A percentile compares a stretch with the other conserved stretches of the same genome.
Conservation (phyloP, 1,140 invertebrate genomes). For the Scaptomyza hsui region DNA sequence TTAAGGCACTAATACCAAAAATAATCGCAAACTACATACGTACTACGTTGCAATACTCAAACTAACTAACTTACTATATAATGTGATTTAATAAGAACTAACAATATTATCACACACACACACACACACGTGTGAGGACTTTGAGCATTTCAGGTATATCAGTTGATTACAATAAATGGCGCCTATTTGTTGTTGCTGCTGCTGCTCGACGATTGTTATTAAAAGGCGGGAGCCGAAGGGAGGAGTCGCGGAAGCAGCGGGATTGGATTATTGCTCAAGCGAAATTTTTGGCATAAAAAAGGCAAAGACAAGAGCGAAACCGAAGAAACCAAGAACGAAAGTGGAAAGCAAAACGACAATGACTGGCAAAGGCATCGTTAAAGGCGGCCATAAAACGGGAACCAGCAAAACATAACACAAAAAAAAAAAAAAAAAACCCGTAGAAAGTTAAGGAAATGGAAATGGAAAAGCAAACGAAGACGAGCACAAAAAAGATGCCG, state of each 20-base stretch:
- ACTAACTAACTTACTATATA: background rate
- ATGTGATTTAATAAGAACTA: conserved; percentile 23
- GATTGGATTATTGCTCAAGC: conserved; percentile 13
- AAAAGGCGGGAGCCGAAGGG: background rate
- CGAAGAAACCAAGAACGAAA: conserved; percentile 16
- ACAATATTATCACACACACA: conserved; percentile 8
- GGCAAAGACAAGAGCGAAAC: conserved; percentile 22
- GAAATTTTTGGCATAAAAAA: conserved; percentile 12
- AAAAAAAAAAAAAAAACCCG: conserved; percentile 8
- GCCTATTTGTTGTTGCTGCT: conserved; percentile 70
- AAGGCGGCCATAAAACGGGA: conserved; percentile 28
- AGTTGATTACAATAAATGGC: conserved; percentile 79
- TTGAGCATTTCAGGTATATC: conserved; percentile 29
- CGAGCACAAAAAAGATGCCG: conserved; percentile 37
- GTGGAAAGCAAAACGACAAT: conserved; percentile 43
- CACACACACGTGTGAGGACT: conserved; percentile 13
- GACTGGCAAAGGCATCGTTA: conserved; percentile 50
- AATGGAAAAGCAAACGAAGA: conserved; percentile 9
- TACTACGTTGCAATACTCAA: no score
- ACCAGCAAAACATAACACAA: conserved; percentile 6
- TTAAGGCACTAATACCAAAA: no score
- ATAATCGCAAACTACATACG: no score
- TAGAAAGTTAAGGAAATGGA: background rate
- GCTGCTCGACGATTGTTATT: conserved; percentile 20
- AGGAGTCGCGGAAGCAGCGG: background rate